These are phyloP conservation scores for Hemitrygon akajei DNA, from an alignment of 2,797 vertebrate genomes.

Conservation along the genomic window DNA sequence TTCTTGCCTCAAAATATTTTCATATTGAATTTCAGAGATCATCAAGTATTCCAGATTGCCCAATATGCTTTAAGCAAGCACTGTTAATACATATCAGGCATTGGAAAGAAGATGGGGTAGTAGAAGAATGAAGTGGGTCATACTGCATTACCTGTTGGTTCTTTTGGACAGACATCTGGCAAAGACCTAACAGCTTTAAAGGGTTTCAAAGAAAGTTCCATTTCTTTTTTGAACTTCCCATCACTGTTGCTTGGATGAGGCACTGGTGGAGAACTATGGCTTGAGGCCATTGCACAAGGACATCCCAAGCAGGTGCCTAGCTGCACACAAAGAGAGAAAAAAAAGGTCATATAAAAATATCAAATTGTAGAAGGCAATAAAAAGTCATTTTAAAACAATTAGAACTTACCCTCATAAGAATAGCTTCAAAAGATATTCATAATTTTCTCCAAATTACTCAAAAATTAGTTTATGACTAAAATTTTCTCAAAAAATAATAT, in stretches of 20 bases:
- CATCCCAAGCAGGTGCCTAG: constrained; percentile 67
- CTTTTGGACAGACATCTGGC: constrained; percentile 93
- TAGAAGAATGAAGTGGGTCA: neutral
- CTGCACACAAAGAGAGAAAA: constrained; percentile 43
- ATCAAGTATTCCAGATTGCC: neutral
- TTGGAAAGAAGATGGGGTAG: neutral
- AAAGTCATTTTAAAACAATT: neutral
- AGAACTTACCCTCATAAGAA: neutral
- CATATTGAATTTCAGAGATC: neutral
- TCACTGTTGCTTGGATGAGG: constrained; percentile 70
- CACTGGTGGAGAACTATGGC: constrained; percentile 79
- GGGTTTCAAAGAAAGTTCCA: constrained; percentile 58
- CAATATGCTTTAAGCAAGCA: too few relatives aligned
- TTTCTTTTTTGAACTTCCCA: constrained; percentile 76
- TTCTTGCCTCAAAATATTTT: neutral
- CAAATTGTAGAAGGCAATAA: neutral
- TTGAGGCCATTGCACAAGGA: constrained; percentile 90
- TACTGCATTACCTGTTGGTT: constrained; percentile 71
- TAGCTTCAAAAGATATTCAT: neutral
- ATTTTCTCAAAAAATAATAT: neutral
- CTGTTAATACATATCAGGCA: neutral
- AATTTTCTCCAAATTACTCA: neutral
- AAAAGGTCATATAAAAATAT: neutral
- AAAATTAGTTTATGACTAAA: neutral
- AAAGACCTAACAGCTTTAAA: constrained; percentile 69